A percentile compares a stretch with the other conserved stretches of the same genome.
phyloP scores from a whole-genome alignment of 2,113 vertebrate species.

The Cyanoderma ruficeps region DNA sequence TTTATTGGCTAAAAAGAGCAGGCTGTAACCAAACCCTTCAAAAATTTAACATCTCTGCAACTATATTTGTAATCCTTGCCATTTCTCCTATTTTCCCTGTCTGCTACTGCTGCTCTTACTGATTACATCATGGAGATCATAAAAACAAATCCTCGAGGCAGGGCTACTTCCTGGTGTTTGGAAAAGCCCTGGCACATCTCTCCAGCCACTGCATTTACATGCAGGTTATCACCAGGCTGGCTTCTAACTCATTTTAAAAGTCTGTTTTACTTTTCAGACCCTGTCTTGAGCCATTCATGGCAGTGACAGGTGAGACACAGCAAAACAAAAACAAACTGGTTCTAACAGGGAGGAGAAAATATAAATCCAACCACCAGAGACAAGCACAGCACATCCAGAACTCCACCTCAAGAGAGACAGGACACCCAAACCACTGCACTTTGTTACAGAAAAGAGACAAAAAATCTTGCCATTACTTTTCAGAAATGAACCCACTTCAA shows the following conservation, averaged over 20 bases:
- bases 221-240: neutral
- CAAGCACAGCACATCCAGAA: neutral
- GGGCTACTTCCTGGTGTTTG: neutral
- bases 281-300: fast-evolving
- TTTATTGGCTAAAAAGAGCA: neutral
- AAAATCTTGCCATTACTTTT: neutral
- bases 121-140: neutral
- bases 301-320: neutral
- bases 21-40: neutral
- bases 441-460: neutral
- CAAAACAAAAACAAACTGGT: neutral
- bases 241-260: neutral
- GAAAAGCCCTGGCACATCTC: slow-evolving; percentile 24
- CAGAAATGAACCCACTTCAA: neutral
- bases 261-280: neutral
- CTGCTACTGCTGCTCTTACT: neutral
- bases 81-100: neutral
- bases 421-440: neutral
- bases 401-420: neutral
- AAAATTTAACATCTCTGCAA: neutral
- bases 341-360: neutral
- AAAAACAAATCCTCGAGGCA: slow-evolving; percentile 13
- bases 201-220: neutral
- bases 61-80: neutral
- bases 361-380: neutral